Evolutionary conservation across 2,888 invertebrate genomes (phyloP), one percentile per base, ranked within the genome.

Genomic region (Pilophorus perplexus): DNA sequence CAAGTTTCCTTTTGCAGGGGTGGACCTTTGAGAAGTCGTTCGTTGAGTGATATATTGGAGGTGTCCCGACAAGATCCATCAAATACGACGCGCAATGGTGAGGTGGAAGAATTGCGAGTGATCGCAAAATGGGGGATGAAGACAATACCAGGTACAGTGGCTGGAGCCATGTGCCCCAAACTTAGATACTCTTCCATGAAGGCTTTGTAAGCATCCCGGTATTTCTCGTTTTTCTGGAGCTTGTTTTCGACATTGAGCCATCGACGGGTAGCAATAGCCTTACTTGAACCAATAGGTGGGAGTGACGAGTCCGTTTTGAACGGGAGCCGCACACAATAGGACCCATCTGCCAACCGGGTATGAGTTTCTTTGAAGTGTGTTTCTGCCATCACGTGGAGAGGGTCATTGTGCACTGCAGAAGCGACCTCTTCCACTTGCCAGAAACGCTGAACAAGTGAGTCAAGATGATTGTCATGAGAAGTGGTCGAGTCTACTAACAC

Each of bases 371-470:
- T 22, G 2, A 12, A 46, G 2, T 64, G 3, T n/a, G 3, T 83
- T 82, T 82, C 82, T 80, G 81, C 81, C 83, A 81, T 81, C 80
- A 77, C 22, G 8, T 48, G 20, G 6, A 20, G 6, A 4, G 48
- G 48, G 48, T 48, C 48, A 4, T 22, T 6, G 48, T 20, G 20
- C 6, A 14, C 6, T 10, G 18, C 23, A 10, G 20, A 6, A 8
- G 10, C 48, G 14, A 6, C 37, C 6, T 10, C 37, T 10, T 33
- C 37, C 6, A 33, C 10, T n/a, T n/a, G n/a, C n/a, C n/a, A n/a
- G n/a, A n/a, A n/a, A n/a, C n/a, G n/a, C n/a, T n/a, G n/a, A n/a
- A n/a, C n/a, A n/a, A n/a, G n/a, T n/a, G n/a, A n/a, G n/a, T n/a
- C n/a, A n/a, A n/a, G n/a, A n/a, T n/a, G n/a, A n/a, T n/a, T n/a